phyloP scores from a whole-genome alignment of 1,140 invertebrate species.

The Rhizoglyphus robini region DNA sequence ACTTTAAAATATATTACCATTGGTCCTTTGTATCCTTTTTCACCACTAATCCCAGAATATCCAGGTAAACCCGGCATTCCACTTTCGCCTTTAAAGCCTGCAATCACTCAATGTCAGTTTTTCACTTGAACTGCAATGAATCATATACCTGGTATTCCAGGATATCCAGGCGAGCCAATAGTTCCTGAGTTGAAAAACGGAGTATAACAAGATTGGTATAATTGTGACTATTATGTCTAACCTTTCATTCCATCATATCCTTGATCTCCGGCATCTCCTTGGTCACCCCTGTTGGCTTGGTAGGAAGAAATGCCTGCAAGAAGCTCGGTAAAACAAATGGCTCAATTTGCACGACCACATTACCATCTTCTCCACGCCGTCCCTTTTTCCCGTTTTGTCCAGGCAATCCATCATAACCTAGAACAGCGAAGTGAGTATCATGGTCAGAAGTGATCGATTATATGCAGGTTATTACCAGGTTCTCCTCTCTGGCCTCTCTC shows the following conservation, averaged over 20 bases:
- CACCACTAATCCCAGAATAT: conserved; percentile 37
- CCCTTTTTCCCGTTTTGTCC: not conserved
- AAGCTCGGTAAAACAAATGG: too few relatives aligned
- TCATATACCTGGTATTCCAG: not conserved
- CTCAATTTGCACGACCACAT: too few relatives aligned
- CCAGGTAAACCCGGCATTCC: not conserved
- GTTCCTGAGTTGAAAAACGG: too few relatives aligned
- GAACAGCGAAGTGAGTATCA: too few relatives aligned
- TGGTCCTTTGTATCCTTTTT: conserved; percentile 27
- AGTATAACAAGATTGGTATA: too few relatives aligned
- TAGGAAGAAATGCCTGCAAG: too few relatives aligned
- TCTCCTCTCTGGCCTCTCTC: not conserved
- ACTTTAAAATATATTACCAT: too few relatives aligned
- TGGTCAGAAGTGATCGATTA: too few relatives aligned
- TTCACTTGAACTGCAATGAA: not conserved
- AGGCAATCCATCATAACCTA: too few relatives aligned
- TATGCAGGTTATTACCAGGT: not conserved
- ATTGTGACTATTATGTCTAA: too few relatives aligned
- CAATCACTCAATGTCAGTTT: not conserved
- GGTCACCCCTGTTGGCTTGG: not conserved
- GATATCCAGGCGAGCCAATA: not conserved
- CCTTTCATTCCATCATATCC: not conserved
- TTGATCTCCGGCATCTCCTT: not conserved
- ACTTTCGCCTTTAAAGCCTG: not conserved
- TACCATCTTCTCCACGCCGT: conserved; percentile 40